Conservation (phyloP, 2,888 invertebrate genomes). For the Standfussiana lucernea region DNA sequence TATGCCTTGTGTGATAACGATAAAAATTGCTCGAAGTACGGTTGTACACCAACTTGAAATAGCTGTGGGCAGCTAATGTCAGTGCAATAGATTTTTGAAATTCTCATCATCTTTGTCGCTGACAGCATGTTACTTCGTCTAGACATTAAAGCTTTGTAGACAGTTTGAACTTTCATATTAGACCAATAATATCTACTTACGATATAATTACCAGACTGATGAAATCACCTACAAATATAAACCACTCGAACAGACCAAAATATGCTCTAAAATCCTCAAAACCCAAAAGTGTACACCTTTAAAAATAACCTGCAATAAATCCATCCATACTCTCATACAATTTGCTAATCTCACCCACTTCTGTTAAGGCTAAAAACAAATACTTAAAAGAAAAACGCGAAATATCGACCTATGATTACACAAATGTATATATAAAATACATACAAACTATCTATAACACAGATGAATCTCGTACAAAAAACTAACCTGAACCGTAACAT, state of each 20-base stretch:
- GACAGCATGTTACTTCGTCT: too few relatives aligned
- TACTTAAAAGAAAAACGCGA: slow-evolving; percentile 4
- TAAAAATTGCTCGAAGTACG: too few relatives aligned
- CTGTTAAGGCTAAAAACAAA: slow-evolving; percentile 28
- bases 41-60: too few relatives aligned
- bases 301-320: slow-evolving; percentile 1
- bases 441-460: slow-evolving; percentile 55
- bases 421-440: slow-evolving; percentile 38
- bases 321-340: slow-evolving; percentile 6
- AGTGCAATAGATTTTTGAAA: too few relatives aligned
- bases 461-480: slow-evolving; percentile 42
- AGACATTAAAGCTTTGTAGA: background rate
- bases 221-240: background rate
- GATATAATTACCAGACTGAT: too few relatives aligned
- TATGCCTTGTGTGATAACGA: too few relatives aligned
- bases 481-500: slow-evolving; percentile 39
- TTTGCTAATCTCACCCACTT: slow-evolving; percentile 31
- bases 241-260: background rate
- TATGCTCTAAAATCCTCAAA: background rate
- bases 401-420: slow-evolving; percentile 46
- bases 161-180: background rate
- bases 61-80: too few relatives aligned
- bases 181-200: background rate
- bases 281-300: background rate
- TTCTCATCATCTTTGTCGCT: too few relatives aligned